Evolutionary conservation across 2,797 vertebrate species (phyloP), one percentile per base, ranked within the genome.

Genomic region (Lates japonicus): DNA sequence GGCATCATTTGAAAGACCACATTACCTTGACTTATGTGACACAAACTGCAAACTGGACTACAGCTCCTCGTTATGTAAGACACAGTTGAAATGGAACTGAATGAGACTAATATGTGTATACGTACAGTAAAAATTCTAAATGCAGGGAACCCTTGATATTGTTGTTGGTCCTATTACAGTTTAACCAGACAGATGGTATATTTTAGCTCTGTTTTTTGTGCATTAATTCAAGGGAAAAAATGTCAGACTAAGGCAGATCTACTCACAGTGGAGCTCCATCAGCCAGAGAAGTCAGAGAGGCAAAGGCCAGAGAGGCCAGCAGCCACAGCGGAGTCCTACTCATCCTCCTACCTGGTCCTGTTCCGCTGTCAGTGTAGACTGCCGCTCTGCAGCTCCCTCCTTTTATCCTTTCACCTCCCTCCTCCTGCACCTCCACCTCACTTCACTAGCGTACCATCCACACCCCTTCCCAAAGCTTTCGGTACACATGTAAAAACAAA

Each of bases 231-330:
- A 33, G 14, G 2, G 4, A 33, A 9, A 39, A 44, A 14, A 12
- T 49, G 31, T 16, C 41, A 59, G 55, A 16, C 9, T 63, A 48
- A 42, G 3, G 0, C 2, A 11, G 31, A 35, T 64, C 4, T 83
- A 94, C 94, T 93, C 74, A 94, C 92, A 92, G 0, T 31, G 60
- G 63, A n/a, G 51, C 31, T 63, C 81, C 90, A 73, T 90, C 49
- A 66, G 74, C 79, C 22, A 70, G 54, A 73, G 46, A 78, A 55
- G 33, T 78, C 7, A 87, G 16, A 0, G 42, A 87, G 19, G 33
- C 76, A 58, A 86, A 88, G 85, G 80, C 87, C 90, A 92, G 66
- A 73, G 79, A 83, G 88, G 88, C 92, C 86, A 90, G 44, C 57
- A 92, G 79, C 82, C 87, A 86, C 76, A 89, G 60, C 20, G 62